phyloP scores from a whole-genome alignment of 2,888 invertebrate species.

The Synanthedon vespiformis region DNA sequence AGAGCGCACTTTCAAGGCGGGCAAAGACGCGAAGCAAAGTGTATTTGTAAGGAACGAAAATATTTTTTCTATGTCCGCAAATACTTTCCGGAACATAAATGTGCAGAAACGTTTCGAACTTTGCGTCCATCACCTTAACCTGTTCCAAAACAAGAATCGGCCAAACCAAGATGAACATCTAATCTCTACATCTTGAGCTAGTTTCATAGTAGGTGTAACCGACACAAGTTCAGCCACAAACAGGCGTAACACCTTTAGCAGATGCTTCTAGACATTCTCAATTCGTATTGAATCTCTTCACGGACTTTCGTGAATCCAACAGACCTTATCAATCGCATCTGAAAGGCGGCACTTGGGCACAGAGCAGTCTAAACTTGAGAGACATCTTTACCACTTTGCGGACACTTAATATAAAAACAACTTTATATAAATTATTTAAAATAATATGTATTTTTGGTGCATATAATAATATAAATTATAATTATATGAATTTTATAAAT shows the following conservation, averaged over 20 bases:
- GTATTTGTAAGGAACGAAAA: too few relatives aligned
- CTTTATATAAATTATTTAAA: too few relatives aligned
- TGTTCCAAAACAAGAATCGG: conserved; percentile 42
- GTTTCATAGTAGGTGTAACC: conserved; percentile 27
- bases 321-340: conserved; percentile 46
- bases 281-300: conserved; percentile 44
- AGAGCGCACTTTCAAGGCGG: too few relatives aligned
- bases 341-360: conserved; percentile 42
- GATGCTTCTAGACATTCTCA: conserved; percentile 20
- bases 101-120: conserved; percentile 15
- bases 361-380: neutral
- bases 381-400: neutral
- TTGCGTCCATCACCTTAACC: conserved; percentile 23
- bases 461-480: too few relatives aligned
- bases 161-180: conserved; percentile 36
- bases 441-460: too few relatives aligned
- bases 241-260: conserved; percentile 3
- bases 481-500: too few relatives aligned
- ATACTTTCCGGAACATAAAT: neutral
- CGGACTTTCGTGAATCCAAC: conserved; percentile 32
- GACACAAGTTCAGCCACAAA: neutral
- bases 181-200: conserved; percentile 52
- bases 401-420: too few relatives aligned
- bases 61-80: neutral
- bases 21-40: too few relatives aligned